Conservation (phyloP, 2,888 invertebrate genomes). For the Drosophila ustulata region DNA sequence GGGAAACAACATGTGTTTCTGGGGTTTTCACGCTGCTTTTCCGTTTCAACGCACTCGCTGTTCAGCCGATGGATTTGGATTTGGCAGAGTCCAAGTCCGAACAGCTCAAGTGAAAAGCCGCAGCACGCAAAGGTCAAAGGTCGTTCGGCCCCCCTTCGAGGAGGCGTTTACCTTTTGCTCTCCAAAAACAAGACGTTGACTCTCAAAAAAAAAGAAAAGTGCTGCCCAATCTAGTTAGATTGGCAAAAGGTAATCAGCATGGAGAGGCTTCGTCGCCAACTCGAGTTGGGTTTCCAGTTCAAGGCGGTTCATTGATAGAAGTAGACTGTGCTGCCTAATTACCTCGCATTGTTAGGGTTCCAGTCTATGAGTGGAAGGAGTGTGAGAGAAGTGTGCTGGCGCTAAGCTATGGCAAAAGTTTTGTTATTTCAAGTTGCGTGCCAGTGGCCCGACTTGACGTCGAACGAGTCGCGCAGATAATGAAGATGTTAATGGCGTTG, state of each 20-base stretch:
- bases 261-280: conserved; percentile 8
- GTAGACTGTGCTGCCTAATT: conserved; percentile 44
- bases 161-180: conserved; percentile 72
- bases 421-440: conserved; percentile 44
- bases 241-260: conserved; percentile 38
- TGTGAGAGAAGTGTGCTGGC: neutral
- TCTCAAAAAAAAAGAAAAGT: conserved; percentile 18
- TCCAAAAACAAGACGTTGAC: conserved; percentile 59
- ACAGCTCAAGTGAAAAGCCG: conserved; percentile 28
- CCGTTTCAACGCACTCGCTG: conserved; percentile 52
- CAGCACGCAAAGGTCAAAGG: conserved; percentile 73
- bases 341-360: conserved; percentile 28
- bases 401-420: conserved; percentile 8
- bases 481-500: conserved; percentile 36
- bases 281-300: conserved; percentile 44
- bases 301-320: conserved; percentile 70
- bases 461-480: no score
- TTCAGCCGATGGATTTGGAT: conserved; percentile 35
- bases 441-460: no score
- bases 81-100: conserved; percentile 6
- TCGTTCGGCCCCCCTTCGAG: conserved; percentile 37
- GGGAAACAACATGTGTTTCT: conserved; percentile 54
- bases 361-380: neutral
- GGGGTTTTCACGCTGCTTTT: conserved; percentile 66
- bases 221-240: conserved; percentile 19